phyloP scores from a whole-genome alignment of 1,140 invertebrate species.

The Aphis gossypii region DNA sequence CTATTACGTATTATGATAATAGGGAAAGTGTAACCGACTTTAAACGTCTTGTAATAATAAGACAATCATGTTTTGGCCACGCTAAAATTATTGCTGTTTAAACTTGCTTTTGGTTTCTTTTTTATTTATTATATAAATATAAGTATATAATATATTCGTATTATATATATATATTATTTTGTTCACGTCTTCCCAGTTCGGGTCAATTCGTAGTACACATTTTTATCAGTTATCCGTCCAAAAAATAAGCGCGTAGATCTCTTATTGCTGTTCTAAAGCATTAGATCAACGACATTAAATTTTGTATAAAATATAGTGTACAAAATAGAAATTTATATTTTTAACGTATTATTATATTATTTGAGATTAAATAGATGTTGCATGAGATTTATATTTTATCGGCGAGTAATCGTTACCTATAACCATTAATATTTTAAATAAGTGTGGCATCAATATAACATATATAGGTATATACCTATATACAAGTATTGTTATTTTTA shows the following conservation, averaged over 20 bases:
- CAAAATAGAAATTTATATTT: conserved; percentile 15
- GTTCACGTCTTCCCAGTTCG: neutral
- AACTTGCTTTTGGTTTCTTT: conserved; percentile 26
- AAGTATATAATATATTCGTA: neutral
- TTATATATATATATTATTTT: conserved; percentile 18
- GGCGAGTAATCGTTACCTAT: neutral
- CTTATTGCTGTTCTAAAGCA: neutral
- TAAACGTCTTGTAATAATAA: neutral
- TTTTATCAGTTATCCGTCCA: conserved; percentile 56
- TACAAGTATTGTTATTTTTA: neutral
- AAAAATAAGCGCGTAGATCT: neutral
- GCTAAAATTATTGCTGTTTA: conserved; percentile 33
- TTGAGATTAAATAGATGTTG: neutral
- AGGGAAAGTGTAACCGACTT: conserved; percentile 27
- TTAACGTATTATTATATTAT: neutral
- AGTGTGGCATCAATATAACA: neutral
- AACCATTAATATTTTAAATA: neutral
- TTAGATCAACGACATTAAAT: conserved; percentile 28
- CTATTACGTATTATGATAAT: neutral
- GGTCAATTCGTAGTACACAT: neutral
- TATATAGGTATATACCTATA: neutral
- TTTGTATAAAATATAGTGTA: conserved; percentile 38
- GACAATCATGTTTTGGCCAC: conserved; percentile 9
- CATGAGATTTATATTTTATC: conserved; percentile 13
- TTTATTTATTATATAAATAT: conserved; percentile 25